Evolutionary conservation across 1,140 invertebrate species (phyloP).

Genomic region (Vollenhovia emeryi): DNA sequence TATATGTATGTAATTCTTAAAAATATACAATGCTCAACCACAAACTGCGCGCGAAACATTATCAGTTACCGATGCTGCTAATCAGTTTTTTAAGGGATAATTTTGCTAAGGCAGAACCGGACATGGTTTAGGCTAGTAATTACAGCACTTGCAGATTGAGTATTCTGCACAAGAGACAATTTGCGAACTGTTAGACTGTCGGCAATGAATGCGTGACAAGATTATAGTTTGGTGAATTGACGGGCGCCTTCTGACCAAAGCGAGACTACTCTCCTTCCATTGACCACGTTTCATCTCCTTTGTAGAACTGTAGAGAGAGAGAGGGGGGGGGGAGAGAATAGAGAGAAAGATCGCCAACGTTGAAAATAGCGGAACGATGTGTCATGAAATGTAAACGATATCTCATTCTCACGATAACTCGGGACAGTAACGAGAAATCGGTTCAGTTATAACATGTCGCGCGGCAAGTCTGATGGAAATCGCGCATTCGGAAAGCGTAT

Average conservation of each 20-base stretch:
- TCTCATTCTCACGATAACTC: constrained; percentile 44
- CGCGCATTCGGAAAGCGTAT: neutral
- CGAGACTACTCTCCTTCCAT: neutral
- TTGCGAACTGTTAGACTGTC: neutral
- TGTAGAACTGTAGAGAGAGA: neutral
- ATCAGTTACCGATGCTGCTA: too few relatives aligned
- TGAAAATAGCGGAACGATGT: neutral
- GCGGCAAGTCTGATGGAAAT: constrained; percentile 30
- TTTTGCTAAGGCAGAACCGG: neutral
- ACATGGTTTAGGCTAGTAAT: neutral
- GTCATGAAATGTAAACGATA: constrained; percentile 8
- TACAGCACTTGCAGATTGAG: neutral
- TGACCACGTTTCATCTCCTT: neutral
- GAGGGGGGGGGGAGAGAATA: neutral
- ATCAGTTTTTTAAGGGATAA: too few relatives aligned
- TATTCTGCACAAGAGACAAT: neutral
- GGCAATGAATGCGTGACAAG: neutral
- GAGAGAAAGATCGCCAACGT: neutral
- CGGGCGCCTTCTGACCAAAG: neutral
- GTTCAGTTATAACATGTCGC: constrained; percentile 27
- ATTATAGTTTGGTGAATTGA: constrained; percentile 2
- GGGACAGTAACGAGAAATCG: constrained; percentile 39
- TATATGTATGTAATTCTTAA: too few relatives aligned
- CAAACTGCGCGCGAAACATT: too few relatives aligned
- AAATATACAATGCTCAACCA: too few relatives aligned